Evolutionary conservation across 2,797 vertebrate genomes (phyloP).

Genomic region (Philypnodon macrostomus): DNA sequence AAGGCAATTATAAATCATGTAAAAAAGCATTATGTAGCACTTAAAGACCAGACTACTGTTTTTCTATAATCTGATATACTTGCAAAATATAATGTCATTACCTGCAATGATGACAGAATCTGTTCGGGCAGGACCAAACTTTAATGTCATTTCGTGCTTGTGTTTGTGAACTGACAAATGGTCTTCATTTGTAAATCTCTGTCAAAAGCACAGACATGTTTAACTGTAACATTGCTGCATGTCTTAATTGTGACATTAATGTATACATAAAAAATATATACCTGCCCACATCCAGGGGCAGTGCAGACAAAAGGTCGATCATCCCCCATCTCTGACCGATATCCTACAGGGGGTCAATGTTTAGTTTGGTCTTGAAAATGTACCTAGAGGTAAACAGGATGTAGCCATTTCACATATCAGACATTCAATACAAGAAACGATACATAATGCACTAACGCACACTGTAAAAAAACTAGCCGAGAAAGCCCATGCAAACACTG

Average conservation of each 20-base stretch:
- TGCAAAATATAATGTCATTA: conserved; percentile 42
- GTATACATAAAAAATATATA: conserved; percentile 54
- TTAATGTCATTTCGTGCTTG: conserved; percentile 99
- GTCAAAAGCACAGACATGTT: conserved; percentile 22
- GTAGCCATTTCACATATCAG: not conserved
- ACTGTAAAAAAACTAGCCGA: no score
- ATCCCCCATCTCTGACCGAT: conserved; percentile 87
- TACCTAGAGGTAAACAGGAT: not conserved
- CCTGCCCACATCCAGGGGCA: conserved; percentile 95
- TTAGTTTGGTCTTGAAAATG: not conserved
- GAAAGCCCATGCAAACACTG: no score
- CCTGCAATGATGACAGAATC: conserved; percentile 81
- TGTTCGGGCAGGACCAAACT: conserved; percentile 88
- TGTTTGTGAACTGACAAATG: conserved; percentile 97
- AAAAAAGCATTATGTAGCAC: not conserved
- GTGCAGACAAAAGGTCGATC: conserved; percentile 95
- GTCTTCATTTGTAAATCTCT: conserved; percentile 98
- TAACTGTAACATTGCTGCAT: not conserved
- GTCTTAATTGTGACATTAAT: not conserved
- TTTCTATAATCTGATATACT: not conserved
- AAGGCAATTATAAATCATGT: not conserved
- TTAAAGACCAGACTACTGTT: not conserved
- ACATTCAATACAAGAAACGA: no score
- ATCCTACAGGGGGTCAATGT: conserved; percentile 20
- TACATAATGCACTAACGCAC: no score